Evolutionary conservation across 64 coral and sea anemone genomes (phyloP), one percentile per base, ranked within the genome.

Genomic region (Astreopora myriophthalma): DNA sequence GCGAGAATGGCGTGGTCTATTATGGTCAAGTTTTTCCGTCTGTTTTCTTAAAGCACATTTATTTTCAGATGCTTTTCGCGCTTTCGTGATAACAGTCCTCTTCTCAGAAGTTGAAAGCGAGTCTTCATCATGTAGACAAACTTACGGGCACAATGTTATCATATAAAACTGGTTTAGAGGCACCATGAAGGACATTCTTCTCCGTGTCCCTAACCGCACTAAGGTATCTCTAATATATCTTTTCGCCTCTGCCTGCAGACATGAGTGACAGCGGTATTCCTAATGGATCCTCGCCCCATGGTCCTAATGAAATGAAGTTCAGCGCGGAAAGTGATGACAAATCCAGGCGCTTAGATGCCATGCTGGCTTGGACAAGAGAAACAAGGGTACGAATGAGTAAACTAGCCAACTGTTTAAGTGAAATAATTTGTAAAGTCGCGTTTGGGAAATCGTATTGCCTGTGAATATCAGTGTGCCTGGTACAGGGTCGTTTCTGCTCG

Each of bases 331-430:
- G 87, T 87, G 87, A 87, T 11, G 78, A 93, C 73, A 85, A 94
- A 28, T 71, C 34, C 48, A 77, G 94, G 17, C 63, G 89, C 4
- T 35, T 97, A 28, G 87, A 97, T 87, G 73, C 92, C 8, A 94
- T 97, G 95, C 20, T 97, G 11, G 25, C 30, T 58, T 97, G 95
- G 95, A 92, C 94, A 62, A 88, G 95, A 74, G 82, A 93, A 27
- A 97, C 87, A 38, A 94, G 90, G 91, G 95, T 97, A 91, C 1
- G 35, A 9, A 12, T 5, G 42, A 46, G 42, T 46, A 5, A 37
- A 73, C 31, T 19, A 39, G 34, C 0, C 0, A n/a, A 3, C n/a
- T n/a, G n/a, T n/a, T 3, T 3, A 19, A 0, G 20, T 5, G 22
- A 75, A 36, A 23, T 24, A 8, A 46, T 23, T 25, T 22, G 38